phyloP scores from a whole-genome alignment of 2,888 invertebrate species.

The Gymnoscelis rufifasciata region DNA sequence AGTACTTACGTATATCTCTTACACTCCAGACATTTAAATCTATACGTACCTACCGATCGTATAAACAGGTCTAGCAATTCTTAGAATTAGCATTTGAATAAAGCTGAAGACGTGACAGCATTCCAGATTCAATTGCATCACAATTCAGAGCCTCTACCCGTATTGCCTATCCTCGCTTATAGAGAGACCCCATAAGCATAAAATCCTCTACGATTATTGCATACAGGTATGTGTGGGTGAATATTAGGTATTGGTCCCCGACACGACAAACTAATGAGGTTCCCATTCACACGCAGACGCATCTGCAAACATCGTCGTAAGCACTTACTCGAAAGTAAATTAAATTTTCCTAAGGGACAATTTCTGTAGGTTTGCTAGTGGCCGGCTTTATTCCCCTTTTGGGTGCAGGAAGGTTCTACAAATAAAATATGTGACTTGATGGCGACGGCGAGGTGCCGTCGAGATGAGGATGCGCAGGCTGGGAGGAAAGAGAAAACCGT shows the following conservation, averaged over 20 bases:
- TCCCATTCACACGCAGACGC: conserved; percentile 48
- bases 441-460: conserved; percentile 75
- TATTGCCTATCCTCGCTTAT: conserved; percentile 48
- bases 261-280: conserved; percentile 55
- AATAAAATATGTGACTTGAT: conserved; percentile 79
- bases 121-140: conserved; percentile 48
- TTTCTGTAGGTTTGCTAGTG: conserved; percentile 50
- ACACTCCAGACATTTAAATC: too few relatives aligned
- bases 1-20: too few relatives aligned
- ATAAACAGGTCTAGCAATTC: conserved; percentile 1
- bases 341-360: conserved; percentile 32
- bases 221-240: conserved; percentile 68
- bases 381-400: conserved; percentile 63
- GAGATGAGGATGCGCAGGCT: conserved; percentile 71
- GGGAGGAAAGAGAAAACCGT: conserved; percentile 46
- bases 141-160: conserved; percentile 44
- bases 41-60: too few relatives aligned
- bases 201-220: conserved; percentile 64
- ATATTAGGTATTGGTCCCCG: conserved; percentile 71
- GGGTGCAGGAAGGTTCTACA: conserved; percentile 76
- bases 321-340: conserved; percentile 26
- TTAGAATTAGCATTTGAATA: conserved; percentile 39
- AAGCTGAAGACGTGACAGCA: conserved; percentile 42
- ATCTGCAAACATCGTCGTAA: conserved; percentile 28
- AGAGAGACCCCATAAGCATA: conserved; percentile 49